Evolutionary conservation across 2,797 vertebrate genomes (phyloP), one percentile per base, ranked within the genome.

Genomic region (Holocentrus rufus): DNA sequence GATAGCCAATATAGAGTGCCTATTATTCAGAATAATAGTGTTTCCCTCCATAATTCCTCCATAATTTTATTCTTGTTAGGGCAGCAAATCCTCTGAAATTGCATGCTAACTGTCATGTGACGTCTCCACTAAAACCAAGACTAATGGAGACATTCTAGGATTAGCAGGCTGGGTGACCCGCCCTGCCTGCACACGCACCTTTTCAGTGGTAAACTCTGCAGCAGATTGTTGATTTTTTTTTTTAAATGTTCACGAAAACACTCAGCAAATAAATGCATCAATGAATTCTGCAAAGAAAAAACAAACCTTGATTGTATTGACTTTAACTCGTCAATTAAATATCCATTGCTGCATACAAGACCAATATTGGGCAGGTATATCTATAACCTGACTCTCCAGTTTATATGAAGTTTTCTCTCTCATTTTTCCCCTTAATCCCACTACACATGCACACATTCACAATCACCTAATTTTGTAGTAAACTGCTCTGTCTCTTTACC

Each of bases 381-480:
- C 25, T 61, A 77, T 60, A 27, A 27, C 23, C 39, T 15, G 46
- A 2, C 63, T 46, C 36, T 69, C 68, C 65, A 71, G 80, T 83
- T 78, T 80, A 71, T 81, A 30, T 54, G 7, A 3, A 64, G 69
- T 72, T 65, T 69, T 71, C n/a, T 64, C 27, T 57, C 54, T 68
- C 1, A 0, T 65, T 65, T 75, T 36, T 66, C 20, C 66, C 31
- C 4, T 25, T 54, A 68, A 70, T 11, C 15, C 55, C 46, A 50
- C 25, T 56, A 20, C 44, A 11, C 49, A 10, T 23, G 13, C 5
- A 50, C 15, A 8, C 47, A 53, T 52, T 50, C 25, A 22, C 15
- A 49, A 17, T 20, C n/a, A 53, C 59, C 31, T 66, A 14, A 58
- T 27, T 6, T 30, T 30, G 65, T 69, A 34, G 18, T 65, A 66